Evolutionary conservation across 2,797 vertebrate species (phyloP).

Genomic region (Balearica regulorum): DNA sequence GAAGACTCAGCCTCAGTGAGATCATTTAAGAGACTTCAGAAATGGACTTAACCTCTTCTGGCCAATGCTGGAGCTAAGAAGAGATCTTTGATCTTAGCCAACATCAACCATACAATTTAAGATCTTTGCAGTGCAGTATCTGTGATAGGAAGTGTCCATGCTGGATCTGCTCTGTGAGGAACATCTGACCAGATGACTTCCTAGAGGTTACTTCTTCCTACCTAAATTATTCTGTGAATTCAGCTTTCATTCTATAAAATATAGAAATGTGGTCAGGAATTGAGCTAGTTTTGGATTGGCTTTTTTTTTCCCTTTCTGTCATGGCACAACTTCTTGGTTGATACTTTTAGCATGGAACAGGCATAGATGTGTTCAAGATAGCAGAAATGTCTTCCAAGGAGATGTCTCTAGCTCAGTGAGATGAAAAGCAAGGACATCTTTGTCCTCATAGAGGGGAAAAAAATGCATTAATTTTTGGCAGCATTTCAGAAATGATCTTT

Average conservation of each 20-base stretch:
- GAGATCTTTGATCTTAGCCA: background rate
- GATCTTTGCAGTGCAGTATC: background rate
- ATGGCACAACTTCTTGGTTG: background rate
- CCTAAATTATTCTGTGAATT: background rate
- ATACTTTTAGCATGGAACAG: background rate
- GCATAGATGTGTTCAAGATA: background rate
- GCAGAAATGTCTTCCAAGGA: background rate
- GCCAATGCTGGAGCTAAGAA: background rate
- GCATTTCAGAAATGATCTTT: slow-evolving; percentile 36
- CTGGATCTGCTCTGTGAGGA: background rate
- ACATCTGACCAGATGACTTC: background rate
- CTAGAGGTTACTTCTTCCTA: background rate
- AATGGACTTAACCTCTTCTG: background rate
- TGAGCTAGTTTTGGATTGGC: background rate
- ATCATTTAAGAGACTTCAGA: background rate
- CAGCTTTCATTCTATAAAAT: background rate
- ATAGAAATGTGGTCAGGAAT: background rate
- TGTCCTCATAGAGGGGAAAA: background rate
- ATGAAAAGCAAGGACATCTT: background rate
- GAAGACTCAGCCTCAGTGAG: background rate
- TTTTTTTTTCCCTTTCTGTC: background rate
- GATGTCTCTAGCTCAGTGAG: background rate
- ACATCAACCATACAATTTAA: background rate
- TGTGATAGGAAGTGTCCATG: background rate
- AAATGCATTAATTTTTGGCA: slow-evolving; percentile 41